Conservation (phyloP, 2,797 vertebrate species). For the Sebastes taczanowskii region DNA sequence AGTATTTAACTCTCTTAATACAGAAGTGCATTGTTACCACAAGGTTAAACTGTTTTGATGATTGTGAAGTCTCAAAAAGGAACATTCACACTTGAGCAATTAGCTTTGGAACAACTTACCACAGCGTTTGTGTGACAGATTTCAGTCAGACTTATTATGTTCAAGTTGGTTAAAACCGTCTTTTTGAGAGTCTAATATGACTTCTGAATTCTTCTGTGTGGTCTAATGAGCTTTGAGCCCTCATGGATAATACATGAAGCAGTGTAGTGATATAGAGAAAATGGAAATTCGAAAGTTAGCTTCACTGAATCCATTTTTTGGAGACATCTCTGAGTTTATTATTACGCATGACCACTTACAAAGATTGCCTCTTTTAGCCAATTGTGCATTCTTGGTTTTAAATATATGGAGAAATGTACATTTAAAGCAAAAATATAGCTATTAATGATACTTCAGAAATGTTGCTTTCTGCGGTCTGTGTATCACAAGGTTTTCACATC, state of each 20-base stretch:
- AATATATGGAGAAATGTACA: neutral
- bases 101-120: neutral
- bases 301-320: constrained; percentile 1
- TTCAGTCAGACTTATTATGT: neutral
- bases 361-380: constrained; percentile 8
- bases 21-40: neutral
- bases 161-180: constrained; percentile 4
- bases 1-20: neutral
- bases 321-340: constrained; percentile 37
- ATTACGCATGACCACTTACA: neutral
- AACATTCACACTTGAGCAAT: neutral
- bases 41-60: neutral
- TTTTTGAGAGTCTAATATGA: neutral
- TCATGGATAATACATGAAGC: constrained; percentile 39
- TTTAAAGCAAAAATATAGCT: neutral
- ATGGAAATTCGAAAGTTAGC: constrained; percentile 45
- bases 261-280: constrained; percentile 12
- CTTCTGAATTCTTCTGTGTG: constrained; percentile 12
- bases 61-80: neutral
- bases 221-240: constrained; percentile 16
- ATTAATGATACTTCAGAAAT: neutral
- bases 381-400: neutral
- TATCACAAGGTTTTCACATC: neutral
- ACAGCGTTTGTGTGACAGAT: neutral
- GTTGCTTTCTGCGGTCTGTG: neutral